Base-by-base conservation (phyloP, 2,888 invertebrate species). In the Rhagophthalmus giganteus region DNA sequence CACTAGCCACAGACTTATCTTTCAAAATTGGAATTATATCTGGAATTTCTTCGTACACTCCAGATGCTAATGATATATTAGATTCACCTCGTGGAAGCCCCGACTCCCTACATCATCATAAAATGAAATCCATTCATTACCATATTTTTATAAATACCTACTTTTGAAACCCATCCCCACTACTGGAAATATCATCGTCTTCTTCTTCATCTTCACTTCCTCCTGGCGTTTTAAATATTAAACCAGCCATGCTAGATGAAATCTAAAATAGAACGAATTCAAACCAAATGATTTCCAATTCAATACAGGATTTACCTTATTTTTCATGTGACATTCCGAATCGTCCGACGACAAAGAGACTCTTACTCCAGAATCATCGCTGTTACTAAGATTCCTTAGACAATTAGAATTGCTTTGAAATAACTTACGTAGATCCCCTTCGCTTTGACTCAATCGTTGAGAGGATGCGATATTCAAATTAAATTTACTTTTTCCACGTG, bases 11-110 rank as follows among this genome's bases (percentile, higher is more conserved):
- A 9, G 9, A 8, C 10, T 13, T 25, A 8, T 27, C 44, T 16
- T 39, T 20, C 26, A 53, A 6, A 16, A 11, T 11, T 1, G 41
- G 40, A 8, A 30, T 6, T 0, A 27, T 62, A 4, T 84, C 85
- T 1, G 79, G 71, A 55, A 86, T 86, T 73, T 86, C 86, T 65
- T 86, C 86, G 70, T 86, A 86, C 58, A 85, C 82, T 30, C 85
- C 86, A 0, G 85, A 85, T 11, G 83, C 79, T 2, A 82, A 65
- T 0, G 86, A 86, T 31, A 78, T 74, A 14, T 81, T 77, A 0
- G 85, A 85, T 52, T 76, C 73, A 2, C 81, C 78, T 1, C 81
- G 78, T 0, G 74, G 67, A n/a, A 68, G 41, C 41, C 30, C 24
- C 16, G 53, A 27, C 37, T 45, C 37, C 2, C 35, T 34, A n/a